Conservation (phyloP, 1,140 invertebrate genomes). For the Drosophila punjabiensis region DNA sequence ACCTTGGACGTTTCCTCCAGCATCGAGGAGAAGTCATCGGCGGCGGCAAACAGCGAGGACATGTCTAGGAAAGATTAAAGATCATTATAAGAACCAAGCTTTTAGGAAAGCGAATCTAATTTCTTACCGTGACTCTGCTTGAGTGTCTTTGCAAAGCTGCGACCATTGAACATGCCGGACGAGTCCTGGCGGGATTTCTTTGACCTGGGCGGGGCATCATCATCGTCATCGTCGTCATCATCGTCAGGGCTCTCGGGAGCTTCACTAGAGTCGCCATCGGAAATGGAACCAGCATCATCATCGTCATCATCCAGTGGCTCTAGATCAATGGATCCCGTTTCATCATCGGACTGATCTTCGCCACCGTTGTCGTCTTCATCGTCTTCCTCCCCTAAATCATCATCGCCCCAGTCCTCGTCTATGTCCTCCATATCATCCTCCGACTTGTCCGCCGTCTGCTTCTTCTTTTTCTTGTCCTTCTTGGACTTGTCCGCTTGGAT, state of each 20-base stretch:
- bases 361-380: slow-evolving; percentile 72
- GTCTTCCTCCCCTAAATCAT: slow-evolving; percentile 81
- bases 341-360: slow-evolving; percentile 72
- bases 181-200: slow-evolving; percentile 82
- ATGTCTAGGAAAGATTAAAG: slow-evolving; percentile 71
- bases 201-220: slow-evolving; percentile 70
- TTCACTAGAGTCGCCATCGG: slow-evolving; percentile 56
- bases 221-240: slow-evolving; percentile 49
- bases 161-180: slow-evolving; percentile 32
- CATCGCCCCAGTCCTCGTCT: slow-evolving; percentile 81
- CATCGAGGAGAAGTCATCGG: slow-evolving; percentile 91
- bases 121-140: slow-evolving; percentile 74
- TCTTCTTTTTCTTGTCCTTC: slow-evolving; percentile 84
- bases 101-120: background rate
- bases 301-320: slow-evolving; percentile 59
- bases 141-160: slow-evolving; percentile 73
- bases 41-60: slow-evolving; percentile 89
- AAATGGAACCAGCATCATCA: slow-evolving; percentile 54
- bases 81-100: background rate
- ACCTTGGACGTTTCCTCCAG: slow-evolving; percentile 89
- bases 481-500: slow-evolving; percentile 59
- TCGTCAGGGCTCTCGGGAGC: slow-evolving; percentile 65
- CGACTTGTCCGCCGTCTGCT: slow-evolving; percentile 56
- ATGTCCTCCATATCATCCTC: slow-evolving; percentile 79
- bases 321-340: slow-evolving; percentile 71